Conservation (phyloP, 2,797 vertebrate genomes). For the Holocentrus rufus region DNA sequence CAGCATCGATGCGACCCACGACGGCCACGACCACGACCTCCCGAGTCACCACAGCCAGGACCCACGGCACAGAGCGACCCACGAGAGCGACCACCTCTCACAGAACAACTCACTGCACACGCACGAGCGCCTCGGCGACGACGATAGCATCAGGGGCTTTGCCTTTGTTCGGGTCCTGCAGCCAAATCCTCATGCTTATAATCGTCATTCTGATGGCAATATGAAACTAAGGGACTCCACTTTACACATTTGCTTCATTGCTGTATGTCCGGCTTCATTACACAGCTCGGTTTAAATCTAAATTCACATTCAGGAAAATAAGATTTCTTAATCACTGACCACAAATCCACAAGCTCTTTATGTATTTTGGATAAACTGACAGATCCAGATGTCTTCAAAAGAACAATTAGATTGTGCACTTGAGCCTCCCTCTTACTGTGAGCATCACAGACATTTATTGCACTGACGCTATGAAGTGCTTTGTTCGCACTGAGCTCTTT, state of each 20-base stretch:
- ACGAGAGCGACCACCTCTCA: accelerated
- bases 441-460: not conserved
- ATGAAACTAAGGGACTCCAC: not conserved
- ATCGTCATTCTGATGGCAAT: conserved; percentile 23
- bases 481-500: conserved; percentile 25
- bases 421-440: too few relatives aligned
- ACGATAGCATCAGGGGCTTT: conserved; percentile 1
- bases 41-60: not conserved
- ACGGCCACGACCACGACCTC: not conserved
- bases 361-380: not conserved
- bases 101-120: accelerated
- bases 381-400: not conserved
- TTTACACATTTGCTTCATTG: not conserved
- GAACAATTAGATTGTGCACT: too few relatives aligned
- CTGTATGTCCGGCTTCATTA: not conserved
- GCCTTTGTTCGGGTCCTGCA: conserved; percentile 12
- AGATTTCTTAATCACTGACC: not conserved
- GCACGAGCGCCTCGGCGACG: accelerated
- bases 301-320: not conserved
- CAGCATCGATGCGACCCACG: not conserved
- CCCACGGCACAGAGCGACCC: accelerated
- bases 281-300: not conserved
- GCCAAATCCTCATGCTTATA: conserved; percentile 37
- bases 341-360: not conserved
- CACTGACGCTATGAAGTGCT: conserved; percentile 29